Evolutionary conservation across 2,888 invertebrate species (phyloP), one percentile per base, ranked within the genome.

Genomic region (Alitta virens): DNA sequence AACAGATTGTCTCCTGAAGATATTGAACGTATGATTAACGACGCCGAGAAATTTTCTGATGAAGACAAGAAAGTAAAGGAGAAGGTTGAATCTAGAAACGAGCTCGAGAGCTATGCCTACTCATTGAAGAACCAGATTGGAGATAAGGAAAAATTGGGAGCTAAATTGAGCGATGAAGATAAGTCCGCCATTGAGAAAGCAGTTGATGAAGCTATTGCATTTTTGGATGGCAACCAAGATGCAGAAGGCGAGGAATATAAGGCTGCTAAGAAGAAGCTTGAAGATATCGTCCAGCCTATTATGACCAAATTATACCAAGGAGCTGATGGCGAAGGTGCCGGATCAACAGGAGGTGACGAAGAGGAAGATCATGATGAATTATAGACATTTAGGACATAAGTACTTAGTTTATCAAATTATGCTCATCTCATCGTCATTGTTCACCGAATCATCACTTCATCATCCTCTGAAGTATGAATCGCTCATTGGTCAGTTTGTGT

Each of bases 21-120:
- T 77, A 99, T 99, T 72, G 97, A 99, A 80, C 87, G 95, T 67
- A 99, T 99, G 99, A 96, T 99, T 83, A 92, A 92, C 67, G 98
- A 99, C 80, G 97, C 98, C 0, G 99, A 99, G 85, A 94, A 93
- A 83, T 99, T 97, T 84, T 95, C 97, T 21, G 98, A 98, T 77
- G 98, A 99, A 72, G 99, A 99, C 84, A 96, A 96, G 86, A 94
- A 94, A 83, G 62, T 78, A 1, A 81, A 82, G 68, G 82, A 97
- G 83, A 88, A 91, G 57, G 95, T 98, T 2, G 98, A 98, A 81
- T 90, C 97, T 2, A 89, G 95, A 71, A 98, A 98, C 82, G 98
- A 98, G 80, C 86, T 99, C 60, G 98, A 99, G 84, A 71, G 76
- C 64, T 97, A 96, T 75, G 94, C 95, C 0, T 99, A 99, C 85